Evolutionary conservation across 2,888 invertebrate genomes (phyloP).

Genomic region (Pseudococcus viburni): DNA sequence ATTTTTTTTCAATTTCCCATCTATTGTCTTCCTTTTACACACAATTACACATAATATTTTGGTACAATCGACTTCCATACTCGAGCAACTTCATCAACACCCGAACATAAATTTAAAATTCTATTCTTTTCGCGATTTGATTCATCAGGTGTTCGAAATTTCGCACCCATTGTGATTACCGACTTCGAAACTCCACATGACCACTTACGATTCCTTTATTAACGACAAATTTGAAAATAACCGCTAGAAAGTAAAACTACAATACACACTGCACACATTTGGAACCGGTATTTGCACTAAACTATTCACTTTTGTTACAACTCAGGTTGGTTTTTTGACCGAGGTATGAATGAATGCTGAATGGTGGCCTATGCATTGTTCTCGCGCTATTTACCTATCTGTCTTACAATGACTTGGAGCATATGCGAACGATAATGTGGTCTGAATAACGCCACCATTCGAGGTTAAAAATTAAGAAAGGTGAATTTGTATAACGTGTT

Average conservation of each 20-base stretch:
- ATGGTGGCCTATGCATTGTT: not conserved
- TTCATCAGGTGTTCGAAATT: not conserved
- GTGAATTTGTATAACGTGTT: conserved; percentile 22
- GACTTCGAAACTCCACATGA: not conserved
- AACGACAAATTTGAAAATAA: not conserved
- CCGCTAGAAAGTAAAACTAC: not conserved
- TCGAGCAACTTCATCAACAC: too few relatives aligned
- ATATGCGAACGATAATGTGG: not conserved
- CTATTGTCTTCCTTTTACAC: too few relatives aligned
- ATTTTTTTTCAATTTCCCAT: too few relatives aligned
- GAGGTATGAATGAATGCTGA: not conserved
- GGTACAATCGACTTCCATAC: too few relatives aligned
- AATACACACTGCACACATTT: not conserved
- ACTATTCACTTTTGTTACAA: not conserved
- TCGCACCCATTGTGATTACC: not conserved
- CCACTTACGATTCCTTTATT: not conserved
- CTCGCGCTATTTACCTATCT: not conserved
- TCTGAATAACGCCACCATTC: conserved; percentile 21
- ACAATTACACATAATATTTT: too few relatives aligned
- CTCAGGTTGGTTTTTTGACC: not conserved
- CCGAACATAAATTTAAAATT: too few relatives aligned
- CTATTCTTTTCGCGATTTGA: too few relatives aligned
- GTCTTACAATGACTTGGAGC: not conserved
- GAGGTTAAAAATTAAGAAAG: not conserved
- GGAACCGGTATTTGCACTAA: not conserved